phyloP scores from a whole-genome alignment of 2,797 vertebrate species.

The Macropodus opercularis region DNA sequence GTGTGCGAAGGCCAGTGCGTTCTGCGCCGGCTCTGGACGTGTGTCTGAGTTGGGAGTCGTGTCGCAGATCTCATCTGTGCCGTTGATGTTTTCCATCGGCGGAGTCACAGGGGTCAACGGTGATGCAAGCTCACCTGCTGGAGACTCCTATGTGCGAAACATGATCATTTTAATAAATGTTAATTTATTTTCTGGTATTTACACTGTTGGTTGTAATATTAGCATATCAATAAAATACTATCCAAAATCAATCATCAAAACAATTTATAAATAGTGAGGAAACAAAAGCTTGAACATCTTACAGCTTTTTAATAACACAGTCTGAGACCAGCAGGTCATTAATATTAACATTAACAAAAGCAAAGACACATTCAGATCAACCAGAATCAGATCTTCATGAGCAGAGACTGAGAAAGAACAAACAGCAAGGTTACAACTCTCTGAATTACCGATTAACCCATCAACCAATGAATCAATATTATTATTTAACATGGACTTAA shows the following conservation, averaged over 20 bases:
- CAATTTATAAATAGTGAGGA: background rate
- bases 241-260: constrained; percentile 2
- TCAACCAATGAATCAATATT: background rate
- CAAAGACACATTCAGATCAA: constrained; percentile 10
- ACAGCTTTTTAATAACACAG: constrained; percentile 5
- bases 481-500: too few species aligned
- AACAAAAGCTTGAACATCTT: constrained; percentile 2
- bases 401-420: too few species aligned
- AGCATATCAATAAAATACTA: background rate
- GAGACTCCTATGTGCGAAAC: constrained; percentile 87
- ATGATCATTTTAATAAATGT: constrained; percentile 2
- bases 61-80: constrained; percentile 92
- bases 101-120: constrained; percentile 93
- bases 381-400: background rate
- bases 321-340: background rate
- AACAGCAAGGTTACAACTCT: background rate
- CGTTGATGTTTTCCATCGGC: constrained; percentile 90
- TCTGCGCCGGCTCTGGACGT: constrained; percentile 91
- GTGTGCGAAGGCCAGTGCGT: constrained; percentile 93
- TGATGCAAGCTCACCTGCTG: constrained; percentile 92
- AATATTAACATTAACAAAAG: background rate
- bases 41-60: constrained; percentile 89
- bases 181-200: background rate
- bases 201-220: background rate
- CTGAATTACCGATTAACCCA: background rate